Percentiles rank a stretch among this genome's conserved stretches.
These are phyloP conservation scores for Dissostichus mawsoni DNA, from an alignment of 2,113 vertebrate species.

Conservation along the genomic window DNA sequence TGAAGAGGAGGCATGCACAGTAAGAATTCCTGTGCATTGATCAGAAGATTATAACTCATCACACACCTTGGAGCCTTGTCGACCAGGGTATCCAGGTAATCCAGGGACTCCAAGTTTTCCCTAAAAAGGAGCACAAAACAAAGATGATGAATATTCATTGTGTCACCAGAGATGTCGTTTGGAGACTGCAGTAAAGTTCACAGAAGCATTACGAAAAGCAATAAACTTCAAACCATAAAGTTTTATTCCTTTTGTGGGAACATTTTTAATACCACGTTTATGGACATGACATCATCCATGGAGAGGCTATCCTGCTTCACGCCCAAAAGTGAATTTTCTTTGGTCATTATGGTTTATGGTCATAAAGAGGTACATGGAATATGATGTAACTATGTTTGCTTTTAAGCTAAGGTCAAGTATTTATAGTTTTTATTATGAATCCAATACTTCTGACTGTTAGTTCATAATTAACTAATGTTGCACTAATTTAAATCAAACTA, in stretches of 20 bases:
- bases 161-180: constrained; percentile 24
- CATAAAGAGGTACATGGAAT: constrained; percentile 6
- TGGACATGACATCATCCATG: constrained; percentile 39
- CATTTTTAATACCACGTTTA: constrained; percentile 26
- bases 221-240: constrained; percentile 36
- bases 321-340: constrained; percentile 24
- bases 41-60: neutral
- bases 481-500: neutral
- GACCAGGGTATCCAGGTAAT: constrained; percentile 96
- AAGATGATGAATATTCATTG: constrained; percentile 28
- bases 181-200: constrained; percentile 32
- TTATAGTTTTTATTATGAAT: neutral
- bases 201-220: constrained; percentile 24
- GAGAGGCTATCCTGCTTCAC: constrained; percentile 11
- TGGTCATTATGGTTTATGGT: neutral
- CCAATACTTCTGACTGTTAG: neutral
- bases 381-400: constrained; percentile 28
- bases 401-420: constrained; percentile 2
- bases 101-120: constrained; percentile 98
- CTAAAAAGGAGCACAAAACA: constrained; percentile 74
- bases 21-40: neutral
- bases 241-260: constrained; percentile 21
- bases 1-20: neutral
- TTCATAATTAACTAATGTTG: neutral
- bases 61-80: constrained; percentile 95